Evolutionary conservation across 2,113 vertebrate genomes (phyloP).

Genomic region (Steatornis caripensis): DNA sequence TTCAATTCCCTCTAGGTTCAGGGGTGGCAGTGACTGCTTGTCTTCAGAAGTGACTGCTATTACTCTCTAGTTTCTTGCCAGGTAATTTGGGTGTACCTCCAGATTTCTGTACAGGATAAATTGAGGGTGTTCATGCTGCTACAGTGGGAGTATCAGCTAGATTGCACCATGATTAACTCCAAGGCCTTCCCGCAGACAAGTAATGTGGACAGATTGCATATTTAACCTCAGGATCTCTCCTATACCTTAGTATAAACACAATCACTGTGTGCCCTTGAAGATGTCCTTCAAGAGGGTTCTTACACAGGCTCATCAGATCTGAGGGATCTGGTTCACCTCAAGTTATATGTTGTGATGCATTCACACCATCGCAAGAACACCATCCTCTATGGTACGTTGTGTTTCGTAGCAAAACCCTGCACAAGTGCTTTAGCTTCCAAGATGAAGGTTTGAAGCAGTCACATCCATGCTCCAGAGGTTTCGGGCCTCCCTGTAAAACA

Average conservation of each 20-base stretch:
- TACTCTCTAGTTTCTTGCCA: constrained; percentile 23
- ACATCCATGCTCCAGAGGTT: neutral
- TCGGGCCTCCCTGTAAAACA: neutral
- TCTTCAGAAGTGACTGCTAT: constrained; percentile 10
- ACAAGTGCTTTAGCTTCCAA: neutral
- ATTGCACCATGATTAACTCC: constrained; percentile 25
- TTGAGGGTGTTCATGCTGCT: neutral
- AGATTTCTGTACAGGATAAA: constrained; percentile 36
- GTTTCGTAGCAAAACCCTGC: neutral
- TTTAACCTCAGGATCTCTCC: constrained; percentile 46
- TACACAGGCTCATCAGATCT: neutral
- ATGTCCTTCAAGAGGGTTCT: constrained; percentile 29
- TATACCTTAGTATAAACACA: constrained; percentile 13
- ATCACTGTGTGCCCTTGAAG: neutral
- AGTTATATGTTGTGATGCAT: rapidly evolving
- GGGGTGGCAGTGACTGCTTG: neutral
- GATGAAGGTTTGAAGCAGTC: neutral
- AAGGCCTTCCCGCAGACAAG: constrained; percentile 17
- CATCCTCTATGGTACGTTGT: neutral
- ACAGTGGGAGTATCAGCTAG: constrained; percentile 18
- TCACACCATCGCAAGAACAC: neutral
- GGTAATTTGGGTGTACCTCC: constrained; percentile 5
- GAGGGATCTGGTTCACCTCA: neutral
- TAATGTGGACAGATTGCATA: constrained; percentile 48
- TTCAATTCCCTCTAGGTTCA: neutral